These are phyloP conservation scores for Metopia argyrocephala DNA, from an alignment of 2,888 invertebrate genomes.

Conservation along the genomic window DNA sequence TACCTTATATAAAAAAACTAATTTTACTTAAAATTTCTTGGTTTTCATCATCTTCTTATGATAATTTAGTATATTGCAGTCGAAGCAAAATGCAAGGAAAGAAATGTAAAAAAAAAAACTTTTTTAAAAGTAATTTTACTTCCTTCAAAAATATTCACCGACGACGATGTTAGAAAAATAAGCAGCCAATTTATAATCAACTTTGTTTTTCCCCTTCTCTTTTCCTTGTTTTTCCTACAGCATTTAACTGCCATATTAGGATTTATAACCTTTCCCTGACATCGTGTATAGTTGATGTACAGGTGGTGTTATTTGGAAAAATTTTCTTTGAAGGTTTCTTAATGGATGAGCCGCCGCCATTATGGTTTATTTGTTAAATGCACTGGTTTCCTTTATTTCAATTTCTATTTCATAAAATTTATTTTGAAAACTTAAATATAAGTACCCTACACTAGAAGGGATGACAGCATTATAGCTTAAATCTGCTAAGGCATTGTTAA, in stretches of 20 bases:
- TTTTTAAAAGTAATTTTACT: not conserved
- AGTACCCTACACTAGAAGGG: no score
- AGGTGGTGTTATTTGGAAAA: not conserved
- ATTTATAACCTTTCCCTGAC: slow-evolving; percentile 15
- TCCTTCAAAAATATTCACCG: slow-evolving; percentile 29
- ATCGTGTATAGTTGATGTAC: no score
- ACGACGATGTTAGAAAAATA: not conserved
- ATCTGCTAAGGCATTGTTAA: no score
- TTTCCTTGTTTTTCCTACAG: not conserved
- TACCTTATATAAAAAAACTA: not conserved
- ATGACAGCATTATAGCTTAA: no score
- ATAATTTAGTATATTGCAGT: not conserved
- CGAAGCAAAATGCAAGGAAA: not conserved
- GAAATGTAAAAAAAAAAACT: not conserved
- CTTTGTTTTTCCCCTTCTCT: not conserved
- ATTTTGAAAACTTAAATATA: no score
- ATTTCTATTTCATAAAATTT: no score
- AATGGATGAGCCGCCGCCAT: not conserved
- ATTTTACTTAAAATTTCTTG: not conserved
- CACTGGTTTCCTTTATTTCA: not conserved
- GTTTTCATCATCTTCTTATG: not conserved
- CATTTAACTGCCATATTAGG: slow-evolving; percentile 21
- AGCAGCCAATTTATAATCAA: slow-evolving; percentile 28
- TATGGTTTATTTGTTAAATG: not conserved
- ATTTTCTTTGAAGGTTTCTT: not conserved